phyloP scores from a whole-genome alignment of 2,113 vertebrate species.

The Capreolus pygargus region DNA sequence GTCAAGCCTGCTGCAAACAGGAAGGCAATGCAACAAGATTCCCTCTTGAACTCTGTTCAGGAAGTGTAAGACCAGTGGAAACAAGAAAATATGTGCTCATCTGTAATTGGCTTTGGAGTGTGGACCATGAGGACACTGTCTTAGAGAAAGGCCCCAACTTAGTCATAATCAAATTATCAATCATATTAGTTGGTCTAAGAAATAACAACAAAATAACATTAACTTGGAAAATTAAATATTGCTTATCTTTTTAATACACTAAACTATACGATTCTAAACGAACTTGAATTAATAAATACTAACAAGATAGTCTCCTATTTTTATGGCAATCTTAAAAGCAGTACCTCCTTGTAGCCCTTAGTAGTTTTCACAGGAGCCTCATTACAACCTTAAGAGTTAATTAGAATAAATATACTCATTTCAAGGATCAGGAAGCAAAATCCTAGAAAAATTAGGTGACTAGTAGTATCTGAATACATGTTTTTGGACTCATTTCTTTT shows the following conservation, averaged over 20 bases:
- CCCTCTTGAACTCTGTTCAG: conserved; percentile 11
- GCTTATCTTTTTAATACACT: conserved; percentile 7
- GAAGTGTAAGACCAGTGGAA: not conserved
- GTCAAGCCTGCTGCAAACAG: not conserved
- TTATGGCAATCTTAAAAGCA: not conserved
- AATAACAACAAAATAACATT: conserved; percentile 20
- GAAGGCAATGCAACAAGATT: conserved; percentile 30
- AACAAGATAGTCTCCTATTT: not conserved
- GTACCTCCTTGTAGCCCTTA: not conserved
- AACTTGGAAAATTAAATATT: conserved; percentile 42
- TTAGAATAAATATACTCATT: not conserved
- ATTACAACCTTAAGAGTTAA: not conserved
- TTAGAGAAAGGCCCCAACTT: not conserved
- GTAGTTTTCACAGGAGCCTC: not conserved
- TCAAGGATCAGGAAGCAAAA: not conserved
- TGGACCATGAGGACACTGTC: not conserved
- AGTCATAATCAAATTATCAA: conserved; percentile 1
- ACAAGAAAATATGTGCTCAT: not conserved
- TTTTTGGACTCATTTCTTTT: conserved; percentile 5
- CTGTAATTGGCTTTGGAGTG: not conserved
- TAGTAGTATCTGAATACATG: not conserved
- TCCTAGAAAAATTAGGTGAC: not conserved
- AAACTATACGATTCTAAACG: conserved; percentile 23
- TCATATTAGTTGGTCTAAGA: not conserved
- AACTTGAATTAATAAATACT: not conserved